phyloP scores from a whole-genome alignment of 2,113 vertebrate genomes.

The Macrotis lagotis region DNA sequence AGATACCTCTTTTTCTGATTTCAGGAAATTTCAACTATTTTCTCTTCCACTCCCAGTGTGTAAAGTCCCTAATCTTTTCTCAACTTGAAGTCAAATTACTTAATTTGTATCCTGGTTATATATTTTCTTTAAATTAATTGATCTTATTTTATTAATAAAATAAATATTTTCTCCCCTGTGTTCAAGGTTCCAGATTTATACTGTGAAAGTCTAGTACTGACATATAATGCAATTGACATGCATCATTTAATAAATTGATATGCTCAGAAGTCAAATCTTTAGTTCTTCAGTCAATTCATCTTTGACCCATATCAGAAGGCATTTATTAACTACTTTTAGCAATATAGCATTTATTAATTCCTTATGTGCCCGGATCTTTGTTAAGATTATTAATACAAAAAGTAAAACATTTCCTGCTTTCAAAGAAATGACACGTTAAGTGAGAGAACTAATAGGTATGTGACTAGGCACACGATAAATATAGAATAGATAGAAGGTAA shows the following conservation, averaged over 20 bases:
- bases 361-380: neutral
- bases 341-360: neutral
- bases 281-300: too few relatives aligned
- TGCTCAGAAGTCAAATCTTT: too few relatives aligned
- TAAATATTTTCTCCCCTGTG: neutral
- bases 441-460: too few relatives aligned
- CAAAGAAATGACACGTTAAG: too few relatives aligned
- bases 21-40: neutral
- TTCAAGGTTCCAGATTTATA: too few relatives aligned
- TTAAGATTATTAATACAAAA: neutral
- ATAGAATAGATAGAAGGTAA: neutral
- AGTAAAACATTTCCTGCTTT: neutral
- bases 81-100: neutral
- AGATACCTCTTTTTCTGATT: neutral
- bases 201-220: too few relatives aligned
- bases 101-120: neutral
- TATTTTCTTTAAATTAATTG: neutral
- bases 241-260: too few relatives aligned
- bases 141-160: neutral
- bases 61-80: neutral
- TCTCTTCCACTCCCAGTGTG: neutral
- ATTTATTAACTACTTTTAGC: neutral
- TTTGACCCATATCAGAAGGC: too few relatives aligned
- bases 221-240: too few relatives aligned
- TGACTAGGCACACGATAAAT: neutral